Conservation (phyloP, 2,888 invertebrate species). For the Polymixis flavicincta region DNA sequence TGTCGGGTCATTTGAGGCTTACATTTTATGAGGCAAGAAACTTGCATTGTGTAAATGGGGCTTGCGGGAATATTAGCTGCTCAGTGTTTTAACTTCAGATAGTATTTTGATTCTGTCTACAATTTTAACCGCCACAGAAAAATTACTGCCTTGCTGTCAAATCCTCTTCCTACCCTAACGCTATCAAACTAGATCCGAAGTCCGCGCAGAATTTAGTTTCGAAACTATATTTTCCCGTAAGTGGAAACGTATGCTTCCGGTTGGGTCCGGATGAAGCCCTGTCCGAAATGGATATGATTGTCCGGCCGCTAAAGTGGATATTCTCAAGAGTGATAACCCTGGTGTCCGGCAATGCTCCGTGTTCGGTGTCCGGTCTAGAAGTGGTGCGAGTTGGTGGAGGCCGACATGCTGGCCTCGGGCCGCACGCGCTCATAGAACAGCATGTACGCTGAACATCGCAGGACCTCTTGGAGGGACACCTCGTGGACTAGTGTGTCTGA, state of each 20-base stretch:
- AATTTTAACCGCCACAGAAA: not conserved
- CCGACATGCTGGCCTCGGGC: slow-evolving; percentile 54
- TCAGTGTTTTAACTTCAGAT: not conserved
- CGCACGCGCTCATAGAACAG: slow-evolving; percentile 95
- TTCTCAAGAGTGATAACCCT: slow-evolving; percentile 23
- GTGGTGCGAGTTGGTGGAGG: slow-evolving; percentile 68
- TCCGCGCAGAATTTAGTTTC: not conserved
- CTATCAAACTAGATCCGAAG: not conserved
- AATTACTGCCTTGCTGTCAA: not conserved
- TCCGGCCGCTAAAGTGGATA: slow-evolving; percentile 3
- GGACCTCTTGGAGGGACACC: slow-evolving; percentile 95
- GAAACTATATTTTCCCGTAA: slow-evolving; percentile 31
- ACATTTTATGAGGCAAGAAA: too few species aligned
- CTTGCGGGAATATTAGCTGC: too few species aligned
- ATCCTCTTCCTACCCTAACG: not conserved
- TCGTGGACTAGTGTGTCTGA: slow-evolving; percentile 96
- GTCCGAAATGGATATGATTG: not conserved
- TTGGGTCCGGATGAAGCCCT: too few species aligned
- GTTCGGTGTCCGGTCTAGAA: slow-evolving; percentile 61
- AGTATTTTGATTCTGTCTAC: not conserved
- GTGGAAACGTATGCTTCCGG: not conserved
- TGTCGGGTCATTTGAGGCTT: too few species aligned
- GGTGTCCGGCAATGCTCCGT: slow-evolving; percentile 21
- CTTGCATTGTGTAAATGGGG: too few species aligned
- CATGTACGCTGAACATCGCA: slow-evolving; percentile 97